Evolutionary conservation across 2,888 invertebrate species (phyloP).

Genomic region (Elegia similella): DNA sequence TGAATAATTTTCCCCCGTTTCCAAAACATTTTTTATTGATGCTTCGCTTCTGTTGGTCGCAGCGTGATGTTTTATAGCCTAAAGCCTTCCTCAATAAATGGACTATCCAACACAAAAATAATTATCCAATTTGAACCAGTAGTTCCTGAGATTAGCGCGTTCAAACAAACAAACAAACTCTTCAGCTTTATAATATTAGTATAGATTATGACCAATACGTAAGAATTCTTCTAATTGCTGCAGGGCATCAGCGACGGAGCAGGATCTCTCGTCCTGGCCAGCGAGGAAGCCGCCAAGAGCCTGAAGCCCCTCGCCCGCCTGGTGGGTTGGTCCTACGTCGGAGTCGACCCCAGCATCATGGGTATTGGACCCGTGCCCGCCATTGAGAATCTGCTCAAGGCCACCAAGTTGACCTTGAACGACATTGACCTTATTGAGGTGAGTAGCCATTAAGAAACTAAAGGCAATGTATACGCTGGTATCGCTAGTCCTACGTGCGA

Average conservation of each 20-base stretch:
- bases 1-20: no score
- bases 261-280: slow-evolving; percentile 93
- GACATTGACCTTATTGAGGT: slow-evolving; percentile 97
- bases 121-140: no score
- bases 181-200: no score
- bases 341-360: slow-evolving; percentile 99
- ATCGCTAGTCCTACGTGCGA: background rate
- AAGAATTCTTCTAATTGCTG: background rate
- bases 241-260: slow-evolving; percentile 99
- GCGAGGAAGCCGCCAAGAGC: slow-evolving; percentile 93
- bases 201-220: no score
- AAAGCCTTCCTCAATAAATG: no score
- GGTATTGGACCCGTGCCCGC: slow-evolving; percentile 98
- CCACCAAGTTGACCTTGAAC: slow-evolving; percentile 88
- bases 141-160: no score
- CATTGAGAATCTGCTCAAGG: slow-evolving; percentile 91
- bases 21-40: no score
- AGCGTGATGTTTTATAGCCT: no score
- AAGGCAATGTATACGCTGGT: background rate
- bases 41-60: no score
- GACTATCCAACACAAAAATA: no score
- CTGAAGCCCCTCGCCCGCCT: slow-evolving; percentile 95
- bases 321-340: slow-evolving; percentile 95
- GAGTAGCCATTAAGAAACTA: slow-evolving; percentile 17
- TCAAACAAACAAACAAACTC: no score